Base-by-base conservation (phyloP, 2,888 invertebrate genomes). In the Lingula anatina region DNA sequence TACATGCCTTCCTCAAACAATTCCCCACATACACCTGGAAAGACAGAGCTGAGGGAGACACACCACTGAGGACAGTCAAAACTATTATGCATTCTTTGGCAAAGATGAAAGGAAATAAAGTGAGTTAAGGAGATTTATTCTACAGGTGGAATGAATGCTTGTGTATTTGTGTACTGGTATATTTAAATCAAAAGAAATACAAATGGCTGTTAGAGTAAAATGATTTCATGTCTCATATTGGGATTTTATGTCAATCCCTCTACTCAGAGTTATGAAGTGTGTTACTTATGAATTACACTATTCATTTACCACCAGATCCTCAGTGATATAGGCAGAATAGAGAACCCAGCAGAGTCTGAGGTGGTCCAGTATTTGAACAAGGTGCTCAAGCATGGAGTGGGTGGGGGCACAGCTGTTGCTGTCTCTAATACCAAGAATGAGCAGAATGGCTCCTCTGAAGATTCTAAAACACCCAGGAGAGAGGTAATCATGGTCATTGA, bases 11-110 rank as follows among this genome's bases (percentile, higher is more conserved):
- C 78, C 85, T 95, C 68, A 87, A 87, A 77, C 81, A 89, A 23
- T 90, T 88, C 71, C 95, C 95, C 2, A 85, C 87, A 53, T 80
- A 83, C 46, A 88, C 89, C 80, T 95, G 95, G 93, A 90, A 88
- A 73, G 85, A 84, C 63, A 85, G 87, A 60, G 83, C 86, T 0
- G n/a, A n/a, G n/a, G 83, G 84, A 23, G 94, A 95, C 71, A 90
- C 89, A n/a, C 94, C 75, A 9, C 55, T 75, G 23, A 71, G 83
- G 68, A 96, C 96, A 15, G 86, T 96, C 44, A 95, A 95, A 80
- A 96, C 96, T 0, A 84, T 96, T 59, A 83, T 96, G 47, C 93
- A 95, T 76, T 87, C 90, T 47, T 85, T 93, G 81, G 89, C 90
- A 50, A 90, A 90, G 78, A 85, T 88, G 60, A 89, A 90, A 74